Evolutionary conservation across 2,888 invertebrate species (phyloP), one percentile per base, ranked within the genome.

Genomic region (Rhagium mordax): DNA sequence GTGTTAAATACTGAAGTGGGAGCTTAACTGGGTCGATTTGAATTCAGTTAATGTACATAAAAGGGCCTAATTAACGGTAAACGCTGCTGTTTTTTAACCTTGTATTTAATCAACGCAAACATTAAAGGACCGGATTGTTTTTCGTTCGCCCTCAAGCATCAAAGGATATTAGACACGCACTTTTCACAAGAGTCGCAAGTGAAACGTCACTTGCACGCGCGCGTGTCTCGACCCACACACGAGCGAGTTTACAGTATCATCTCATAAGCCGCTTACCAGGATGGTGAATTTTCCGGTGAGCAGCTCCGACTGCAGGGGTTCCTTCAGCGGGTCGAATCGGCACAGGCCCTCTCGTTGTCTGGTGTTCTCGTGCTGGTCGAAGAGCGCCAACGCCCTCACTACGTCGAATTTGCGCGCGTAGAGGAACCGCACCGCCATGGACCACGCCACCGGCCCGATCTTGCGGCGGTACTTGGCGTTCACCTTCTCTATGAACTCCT

Each of bases 271-370:
- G 88, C 92, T 90, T 87, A 96, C 96, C 92, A 98, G 90, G 86
- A 98, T 94, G 80, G 98, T 98, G 88, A 98, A 98, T 91, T 98
- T 98, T 81, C 96, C 97, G 70, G 98, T 97, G 83, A 93, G 92
- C 76, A 98, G 89, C 89, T 98, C 98, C 47, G 93, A 93, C 84
- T 93, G 92, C 64, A 98, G 90, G 0, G 96, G 96, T 84, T 96
- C 96, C 83, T 92, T 91, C 80, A 91, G 91, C 2, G 97, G 95
- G 88, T 98, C 94, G 83, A 98, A 94, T 83, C 93, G 91, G 78
- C 92, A 92, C 76, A 98, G 92, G 65, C 96, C 96, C 89, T 98
- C 98, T 77, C 94, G 91, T 76, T 94, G 91, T 77, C 98, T 91
- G 60, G 96, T 97, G 69, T 94, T 92, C 89, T 98, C 96, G 88